Conservation (phyloP, 2,888 invertebrate genomes). For the Poecilobothrus nobilitatus region DNA sequence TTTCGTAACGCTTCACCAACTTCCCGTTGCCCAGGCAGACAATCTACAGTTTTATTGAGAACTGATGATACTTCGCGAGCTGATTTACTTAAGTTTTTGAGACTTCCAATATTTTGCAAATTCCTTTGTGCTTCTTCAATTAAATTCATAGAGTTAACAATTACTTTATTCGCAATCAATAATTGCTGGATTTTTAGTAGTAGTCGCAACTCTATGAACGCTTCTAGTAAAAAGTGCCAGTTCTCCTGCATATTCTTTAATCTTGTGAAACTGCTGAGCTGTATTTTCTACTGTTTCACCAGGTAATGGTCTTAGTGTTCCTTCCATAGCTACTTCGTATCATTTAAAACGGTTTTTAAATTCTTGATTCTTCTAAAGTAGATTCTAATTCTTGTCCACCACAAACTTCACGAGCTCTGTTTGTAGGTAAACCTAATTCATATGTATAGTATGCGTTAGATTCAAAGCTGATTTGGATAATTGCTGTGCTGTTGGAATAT, state of each 20-base stretch:
- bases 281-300: slow-evolving; percentile 64
- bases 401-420: slow-evolving; percentile 65
- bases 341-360: slow-evolving; percentile 72
- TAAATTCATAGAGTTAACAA: slow-evolving; percentile 65
- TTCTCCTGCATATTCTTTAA: slow-evolving; percentile 69
- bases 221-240: slow-evolving; percentile 64
- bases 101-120: slow-evolving; percentile 39
- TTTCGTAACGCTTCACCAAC: slow-evolving; percentile 81
- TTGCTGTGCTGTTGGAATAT: slow-evolving; percentile 67
- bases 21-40: slow-evolving; percentile 87
- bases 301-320: slow-evolving; percentile 70
- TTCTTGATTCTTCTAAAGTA: slow-evolving; percentile 74
- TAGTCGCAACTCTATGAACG: slow-evolving; percentile 70
- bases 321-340: slow-evolving; percentile 66
- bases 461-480: slow-evolving; percentile 46
- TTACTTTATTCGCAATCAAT: slow-evolving; percentile 67
- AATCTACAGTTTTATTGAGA: slow-evolving; percentile 59
- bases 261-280: slow-evolving; percentile 66
- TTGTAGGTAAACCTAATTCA: slow-evolving; percentile 51
- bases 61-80: slow-evolving; percentile 63
- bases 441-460: slow-evolving; percentile 42
- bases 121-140: slow-evolving; percentile 72
- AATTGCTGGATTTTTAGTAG: slow-evolving; percentile 53
- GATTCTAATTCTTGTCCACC: slow-evolving; percentile 78
- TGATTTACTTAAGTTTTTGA: slow-evolving; percentile 54